phyloP scores from a whole-genome alignment of 2,888 invertebrate genomes.

The Diploptera punctata region DNA sequence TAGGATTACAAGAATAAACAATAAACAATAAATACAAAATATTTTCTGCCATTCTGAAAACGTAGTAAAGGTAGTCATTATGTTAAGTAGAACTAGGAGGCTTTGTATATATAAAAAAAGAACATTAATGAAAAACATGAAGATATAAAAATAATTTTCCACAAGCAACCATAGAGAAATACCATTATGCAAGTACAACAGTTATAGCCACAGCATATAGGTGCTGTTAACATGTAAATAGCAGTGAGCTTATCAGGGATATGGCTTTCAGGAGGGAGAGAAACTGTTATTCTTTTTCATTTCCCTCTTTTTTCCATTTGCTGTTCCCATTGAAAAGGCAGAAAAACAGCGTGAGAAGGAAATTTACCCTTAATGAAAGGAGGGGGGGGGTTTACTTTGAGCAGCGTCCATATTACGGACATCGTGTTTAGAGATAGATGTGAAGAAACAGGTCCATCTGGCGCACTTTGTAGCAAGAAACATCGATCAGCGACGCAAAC shows the following conservation, averaged over 20 bases:
- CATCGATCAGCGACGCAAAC: constrained; percentile 36
- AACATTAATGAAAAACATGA: not conserved
- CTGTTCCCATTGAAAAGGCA: not conserved
- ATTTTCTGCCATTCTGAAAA: no score
- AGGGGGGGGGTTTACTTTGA: not conserved
- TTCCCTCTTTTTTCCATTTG: not conserved
- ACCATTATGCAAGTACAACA: not conserved
- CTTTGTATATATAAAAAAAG: not conserved
- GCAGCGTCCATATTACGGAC: not conserved
- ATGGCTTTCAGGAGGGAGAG: not conserved
- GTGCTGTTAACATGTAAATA: not conserved
- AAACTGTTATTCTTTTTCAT: not conserved
- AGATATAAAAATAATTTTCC: not conserved
- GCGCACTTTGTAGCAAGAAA: constrained; percentile 27
- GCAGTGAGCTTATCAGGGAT: not conserved
- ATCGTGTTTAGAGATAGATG: not conserved
- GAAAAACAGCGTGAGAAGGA: not conserved
- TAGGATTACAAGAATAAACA: not conserved
- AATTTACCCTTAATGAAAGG: constrained; percentile 6
- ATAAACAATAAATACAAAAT: no score
- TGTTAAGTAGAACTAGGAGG: no score
- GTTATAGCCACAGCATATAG: not conserved
- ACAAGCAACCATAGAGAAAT: not conserved
- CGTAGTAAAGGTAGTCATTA: no score
- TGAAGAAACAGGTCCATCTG: constrained; percentile 33